Conservation (phyloP, 2,113 vertebrate species). For the Nannospalax galili region DNA sequence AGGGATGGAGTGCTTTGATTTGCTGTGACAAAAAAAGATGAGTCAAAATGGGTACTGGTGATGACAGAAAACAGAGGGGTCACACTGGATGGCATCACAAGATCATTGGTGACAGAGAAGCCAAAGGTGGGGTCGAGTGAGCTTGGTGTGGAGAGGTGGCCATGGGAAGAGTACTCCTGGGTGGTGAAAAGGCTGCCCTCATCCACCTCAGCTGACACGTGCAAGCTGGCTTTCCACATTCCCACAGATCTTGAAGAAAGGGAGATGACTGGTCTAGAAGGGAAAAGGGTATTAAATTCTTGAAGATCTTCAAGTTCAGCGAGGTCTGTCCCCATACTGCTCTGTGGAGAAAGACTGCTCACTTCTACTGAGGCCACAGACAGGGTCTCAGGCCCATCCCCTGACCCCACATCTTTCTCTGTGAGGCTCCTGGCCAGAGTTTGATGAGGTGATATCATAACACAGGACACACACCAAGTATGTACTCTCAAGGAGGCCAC, state of each 20-base stretch:
- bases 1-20: rapidly evolving
- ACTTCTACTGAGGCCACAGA: slow-evolving; percentile 83
- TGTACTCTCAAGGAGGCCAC: slow-evolving; percentile 83
- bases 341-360: slow-evolving; percentile 82
- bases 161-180: slow-evolving; percentile 58
- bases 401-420: slow-evolving; percentile 91
- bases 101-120: slow-evolving; percentile 25
- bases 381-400: slow-evolving; percentile 91
- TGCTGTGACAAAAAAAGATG: not conserved
- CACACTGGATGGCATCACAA: rapidly evolving
- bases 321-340: slow-evolving; percentile 83
- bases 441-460: slow-evolving; percentile 82
- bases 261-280: slow-evolving; percentile 88
- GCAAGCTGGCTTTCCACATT: not conserved
- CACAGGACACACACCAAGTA: slow-evolving; percentile 82
- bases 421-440: slow-evolving; percentile 84
- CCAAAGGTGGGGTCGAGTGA: not conserved
- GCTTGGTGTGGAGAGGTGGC: slow-evolving; percentile 38
- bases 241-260: slow-evolving; percentile 85
- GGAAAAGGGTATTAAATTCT: slow-evolving; percentile 93
- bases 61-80: not conserved
- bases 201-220: slow-evolving; percentile 65
- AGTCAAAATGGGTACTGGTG: not conserved
- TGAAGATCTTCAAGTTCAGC: slow-evolving; percentile 88
- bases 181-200: slow-evolving; percentile 49